Evolutionary conservation across 2,113 vertebrate genomes (phyloP), one percentile per base, ranked within the genome.

Genomic region (Triplophysa dalaica): DNA sequence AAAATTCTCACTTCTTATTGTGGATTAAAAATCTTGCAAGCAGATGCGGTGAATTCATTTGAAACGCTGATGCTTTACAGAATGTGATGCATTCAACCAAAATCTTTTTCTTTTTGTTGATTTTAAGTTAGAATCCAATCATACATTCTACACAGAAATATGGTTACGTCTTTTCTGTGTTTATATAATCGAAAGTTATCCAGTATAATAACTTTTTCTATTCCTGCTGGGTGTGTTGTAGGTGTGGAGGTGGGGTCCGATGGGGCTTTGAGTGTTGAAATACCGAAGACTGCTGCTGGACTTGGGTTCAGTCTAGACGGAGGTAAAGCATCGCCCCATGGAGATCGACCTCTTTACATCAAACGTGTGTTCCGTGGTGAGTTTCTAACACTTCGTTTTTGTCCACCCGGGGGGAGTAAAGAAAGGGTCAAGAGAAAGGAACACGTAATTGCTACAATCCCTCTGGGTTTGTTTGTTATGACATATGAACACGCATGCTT

Each of bases 351-450:
- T 7, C 92, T 98, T 29, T 84, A 92, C 70, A 89, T 98, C 75
- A 98, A 96, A 86, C 93, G 93, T 74, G 83, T 98, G 70, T 97
- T 98, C 92, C 94, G 94, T 95, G 97, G 96, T 98, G 92, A 89
- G 54, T 33, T 41, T 38, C 33, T 38, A 7, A 38, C 0, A 38
- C 26, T 8, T 29, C 29, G 33, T 6, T 29, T 22, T 41, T 11
- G 56, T 48, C 81, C 81, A 77, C 54, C 43, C 64, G 81, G 81
- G 58, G 77, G 80, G 80, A 12, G 77, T 54, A 33, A 50, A n/a
- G 6, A 21, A 21, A 19, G 16, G 8, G 41, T 43, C 41, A 19
- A 41, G 8, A 54, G 24, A 56, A 24, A n/a, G 19, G 10, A 22
- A 26, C 16, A 61, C 19, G 43, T 33, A 12, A 64, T 67, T 17